Evolutionary conservation across 1,140 invertebrate species (phyloP), one percentile per base, ranked within the genome.

Genomic region (Caerostris extrusa): DNA sequence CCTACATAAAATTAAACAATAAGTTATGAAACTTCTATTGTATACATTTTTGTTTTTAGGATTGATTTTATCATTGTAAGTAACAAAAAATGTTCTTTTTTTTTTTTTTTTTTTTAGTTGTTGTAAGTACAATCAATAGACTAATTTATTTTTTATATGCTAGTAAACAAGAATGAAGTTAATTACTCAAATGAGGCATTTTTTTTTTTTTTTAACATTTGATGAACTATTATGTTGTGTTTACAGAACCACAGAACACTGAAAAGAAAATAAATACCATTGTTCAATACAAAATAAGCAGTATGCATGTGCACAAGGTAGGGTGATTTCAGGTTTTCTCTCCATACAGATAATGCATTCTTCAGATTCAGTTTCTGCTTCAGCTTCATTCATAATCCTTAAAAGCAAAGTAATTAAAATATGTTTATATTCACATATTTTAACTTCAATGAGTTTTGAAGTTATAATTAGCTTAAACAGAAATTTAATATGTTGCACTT

Each of bases 261-360:
- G 60, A 3, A 0, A 34, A 77, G 3, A 81, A 81, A 34, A 50
- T n/a, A 6, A 34, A 83, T 95, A 97, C 97, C 97, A 97, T 96
- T 97, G 96, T 95, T 97, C 97, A 95, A 97, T 97, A 95, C 97
- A 98, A 57, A 96, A 96, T 69, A 97, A 95, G 95, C 97, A 98
- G 95, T 97, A 98, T 90, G 96, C 96, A 95, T 98, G 97, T 50
- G 97, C 96, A 95, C 97, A 98, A 10, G 97, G 97, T 56, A 98
- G 95, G 94, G 97, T 97, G 77, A 97, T 96, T 95, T 97, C 97
- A 7, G 97, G 97, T 95, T 96, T 96, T 60, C 97, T 95, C 95
- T 98, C 97, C 95, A 98, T 96, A 96, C 97, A 98, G 95, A 98
- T 97, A 95, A 97, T 97, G 95, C 97, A 98, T 95, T 97, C 97